Conservation (phyloP, 1,140 invertebrate species). For the Thaumetopoea pityocampa region DNA sequence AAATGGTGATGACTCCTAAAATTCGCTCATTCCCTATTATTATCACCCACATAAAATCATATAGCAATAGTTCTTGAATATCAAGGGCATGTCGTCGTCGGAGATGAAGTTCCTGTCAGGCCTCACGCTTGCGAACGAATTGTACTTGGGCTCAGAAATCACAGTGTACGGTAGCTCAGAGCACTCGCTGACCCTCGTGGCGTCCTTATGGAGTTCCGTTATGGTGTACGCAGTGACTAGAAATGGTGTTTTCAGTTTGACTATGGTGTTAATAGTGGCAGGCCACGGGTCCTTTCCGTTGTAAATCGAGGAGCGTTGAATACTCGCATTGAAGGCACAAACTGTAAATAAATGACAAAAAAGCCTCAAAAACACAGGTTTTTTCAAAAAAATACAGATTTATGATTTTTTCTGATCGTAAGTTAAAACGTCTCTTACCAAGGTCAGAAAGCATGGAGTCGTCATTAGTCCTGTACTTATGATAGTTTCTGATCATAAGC, state of each 20-base stretch:
- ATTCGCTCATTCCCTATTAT: too few relatives aligned
- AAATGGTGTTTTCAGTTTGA: constrained; percentile 75
- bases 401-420: too few relatives aligned
- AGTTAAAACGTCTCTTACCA: too few relatives aligned
- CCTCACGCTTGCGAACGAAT: constrained; percentile 80
- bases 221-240: constrained; percentile 81
- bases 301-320: constrained; percentile 80
- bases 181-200: constrained; percentile 61
- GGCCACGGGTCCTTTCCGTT: constrained; percentile 80
- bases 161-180: constrained; percentile 62
- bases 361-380: constrained; percentile 2
- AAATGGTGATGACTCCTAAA: too few relatives aligned
- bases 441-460: too few relatives aligned
- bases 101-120: constrained; percentile 85
- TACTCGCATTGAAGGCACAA: constrained; percentile 83
- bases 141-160: constrained; percentile 73
- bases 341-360: constrained; percentile 59
- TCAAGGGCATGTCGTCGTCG: constrained; percentile 80
- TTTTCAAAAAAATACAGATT: constrained; percentile 10
- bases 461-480: too few relatives aligned
- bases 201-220: constrained; percentile 79
- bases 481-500: too few relatives aligned
- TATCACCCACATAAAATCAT: constrained; percentile 61
- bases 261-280: constrained; percentile 76
- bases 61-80: constrained; percentile 84